Percentiles rank a stretch among this genome's conserved stretches.
Conservation (phyloP, 1,140 invertebrate genomes). For the Semibalanus balanoides region DNA sequence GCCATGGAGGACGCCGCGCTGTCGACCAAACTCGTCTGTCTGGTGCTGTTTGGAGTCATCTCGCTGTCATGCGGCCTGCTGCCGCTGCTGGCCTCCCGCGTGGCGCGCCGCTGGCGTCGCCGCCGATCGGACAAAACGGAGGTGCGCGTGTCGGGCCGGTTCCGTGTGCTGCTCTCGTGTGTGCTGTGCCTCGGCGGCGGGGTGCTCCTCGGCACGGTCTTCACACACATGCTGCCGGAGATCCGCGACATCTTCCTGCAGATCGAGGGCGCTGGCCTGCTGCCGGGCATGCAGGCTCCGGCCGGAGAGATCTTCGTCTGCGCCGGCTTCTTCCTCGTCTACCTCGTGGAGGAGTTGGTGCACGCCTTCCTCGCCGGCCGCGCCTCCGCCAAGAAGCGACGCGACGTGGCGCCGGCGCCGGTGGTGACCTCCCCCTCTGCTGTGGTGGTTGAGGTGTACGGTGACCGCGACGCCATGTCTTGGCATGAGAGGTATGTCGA, state of each 20-base stretch:
- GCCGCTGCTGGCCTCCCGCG: background rate
- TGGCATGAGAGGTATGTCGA: background rate
- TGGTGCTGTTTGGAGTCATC: background rate
- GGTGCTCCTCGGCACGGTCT: conserved; percentile 60
- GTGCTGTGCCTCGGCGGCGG: conserved; percentile 66
- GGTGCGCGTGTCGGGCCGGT: background rate
- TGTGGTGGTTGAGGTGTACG: background rate
- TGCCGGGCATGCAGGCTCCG: background rate
- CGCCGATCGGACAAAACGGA: background rate
- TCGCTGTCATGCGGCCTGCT: background rate
- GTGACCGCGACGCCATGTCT: background rate
- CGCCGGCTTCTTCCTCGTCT: conserved; percentile 60
- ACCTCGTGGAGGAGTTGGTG: conserved; percentile 55
- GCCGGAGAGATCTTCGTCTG: conserved; percentile 52
- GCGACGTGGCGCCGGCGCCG: background rate
- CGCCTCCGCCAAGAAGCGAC: background rate
- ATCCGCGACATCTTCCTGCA: conserved; percentile 30
- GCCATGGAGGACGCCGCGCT: background rate
- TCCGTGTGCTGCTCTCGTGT: background rate
- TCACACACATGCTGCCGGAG: conserved; percentile 69
- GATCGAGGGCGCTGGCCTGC: background rate
- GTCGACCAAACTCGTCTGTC: background rate
- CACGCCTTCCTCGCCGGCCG: conserved; percentile 18
- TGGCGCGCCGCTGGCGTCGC: background rate
- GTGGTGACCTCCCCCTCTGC: too few relatives aligned